phyloP scores from a whole-genome alignment of 2,888 invertebrate species.

The Axea sp. region DNA sequence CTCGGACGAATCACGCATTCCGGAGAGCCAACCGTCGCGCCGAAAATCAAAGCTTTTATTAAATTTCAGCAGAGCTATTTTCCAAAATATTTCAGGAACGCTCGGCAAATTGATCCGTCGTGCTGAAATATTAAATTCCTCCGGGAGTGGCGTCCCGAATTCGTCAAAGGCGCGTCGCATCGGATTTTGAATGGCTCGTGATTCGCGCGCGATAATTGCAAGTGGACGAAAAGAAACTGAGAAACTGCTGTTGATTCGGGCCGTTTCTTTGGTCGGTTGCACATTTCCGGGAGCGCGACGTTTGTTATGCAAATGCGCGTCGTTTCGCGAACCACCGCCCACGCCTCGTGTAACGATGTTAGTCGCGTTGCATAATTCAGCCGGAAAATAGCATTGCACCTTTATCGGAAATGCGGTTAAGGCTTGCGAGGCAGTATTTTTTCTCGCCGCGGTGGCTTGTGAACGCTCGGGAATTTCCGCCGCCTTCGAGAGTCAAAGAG shows the following conservation, averaged over 20 bases:
- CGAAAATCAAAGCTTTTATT: constrained; percentile 18
- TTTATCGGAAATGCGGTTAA: constrained; percentile 19
- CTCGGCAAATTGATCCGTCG: constrained; percentile 6
- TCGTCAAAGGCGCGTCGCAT: too few relatives aligned
- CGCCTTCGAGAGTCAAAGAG: constrained; percentile 18
- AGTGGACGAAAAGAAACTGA: too few relatives aligned
- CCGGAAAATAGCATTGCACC: constrained; percentile 22
- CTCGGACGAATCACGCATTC: background rate
- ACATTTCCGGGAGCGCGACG: too few relatives aligned
- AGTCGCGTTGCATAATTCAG: constrained; percentile 37
- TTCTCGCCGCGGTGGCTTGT: too few relatives aligned
- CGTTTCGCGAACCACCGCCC: constrained; percentile 31
- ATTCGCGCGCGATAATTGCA: constrained; percentile 23
- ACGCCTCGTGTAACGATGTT: constrained; percentile 38
- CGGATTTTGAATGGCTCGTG: constrained; percentile 28
- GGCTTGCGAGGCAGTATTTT: background rate
- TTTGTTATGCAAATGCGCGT: constrained; percentile 38
- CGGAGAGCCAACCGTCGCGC: too few relatives aligned
- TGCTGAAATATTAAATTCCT: constrained; percentile 19
- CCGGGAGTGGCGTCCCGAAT: constrained; percentile 1
- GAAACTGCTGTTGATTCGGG: background rate
- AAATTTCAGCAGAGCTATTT: constrained; percentile 8
- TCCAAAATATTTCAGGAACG: constrained; percentile 5
- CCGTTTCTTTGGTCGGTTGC: background rate
- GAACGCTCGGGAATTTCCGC: constrained; percentile 15